Evolutionary conservation across 2,113 vertebrate genomes (phyloP), one percentile per base, ranked within the genome.

Genomic region (Potamarius usumacintae): DNA sequence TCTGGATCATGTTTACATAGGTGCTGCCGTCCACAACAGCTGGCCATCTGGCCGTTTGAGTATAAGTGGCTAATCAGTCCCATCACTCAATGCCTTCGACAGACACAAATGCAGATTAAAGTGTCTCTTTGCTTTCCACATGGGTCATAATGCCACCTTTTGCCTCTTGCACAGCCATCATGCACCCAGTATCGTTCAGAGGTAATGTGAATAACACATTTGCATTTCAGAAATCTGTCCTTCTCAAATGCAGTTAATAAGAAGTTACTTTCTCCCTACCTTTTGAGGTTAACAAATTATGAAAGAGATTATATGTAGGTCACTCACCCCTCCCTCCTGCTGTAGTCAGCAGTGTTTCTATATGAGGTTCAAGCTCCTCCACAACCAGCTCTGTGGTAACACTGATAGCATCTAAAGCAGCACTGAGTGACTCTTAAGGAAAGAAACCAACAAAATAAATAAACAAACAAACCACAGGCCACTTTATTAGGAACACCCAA

Each of bases 341-440:
- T 86, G 76, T 89, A 48, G 67, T 77, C 76, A 95, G 88, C 71
- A 96, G 88, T 0, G 93, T 95, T 89, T 94, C 92, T 89, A 96
- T 88, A 5, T 95, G 93, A 5, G 94, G 94, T 77, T 89, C 92
- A 0, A 95, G 93, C 82, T 95, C 95, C 8, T 94, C 90, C 71
- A 93, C 94, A 0, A 93, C 91, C 78, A 93, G 92, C 20, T 95
- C 94, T 85, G 94, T 71, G 50, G 95, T 94, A 1, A 96, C 94
- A 62, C 94, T 91, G 91, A 95, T 94, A 5, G 94, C 86, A 0
- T 92, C 93, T 55, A 96, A 76, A 0, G 94, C 94, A n/a, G 92
- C 89, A 89, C 92, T 93, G 80, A 95, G 84, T 79, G 93, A 91
- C 34, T 95, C 94, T 95, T 89, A 5, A 30, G 85, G 12, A 69